Base-by-base conservation (phyloP, 1,140 invertebrate genomes). In the Drosophila melanica region DNA sequence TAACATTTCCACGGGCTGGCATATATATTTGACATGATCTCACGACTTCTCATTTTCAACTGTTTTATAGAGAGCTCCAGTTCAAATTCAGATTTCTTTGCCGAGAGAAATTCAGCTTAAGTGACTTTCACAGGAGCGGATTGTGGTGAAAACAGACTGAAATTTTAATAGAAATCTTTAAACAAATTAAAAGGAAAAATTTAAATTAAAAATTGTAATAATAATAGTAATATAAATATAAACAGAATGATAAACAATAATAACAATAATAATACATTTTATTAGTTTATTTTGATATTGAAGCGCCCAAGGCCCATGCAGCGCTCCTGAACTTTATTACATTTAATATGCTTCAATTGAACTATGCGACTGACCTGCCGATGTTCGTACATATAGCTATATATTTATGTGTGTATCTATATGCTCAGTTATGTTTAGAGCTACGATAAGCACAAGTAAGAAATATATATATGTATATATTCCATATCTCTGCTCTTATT, bases 261-360 rank as follows among this genome's bases (percentile, higher is more conserved):
- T 44, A 16, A 3, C 0, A 10, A 44, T 18, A 44, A 16, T 9
- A 16, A 10, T 0, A n/a, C n/a, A n/a, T 18, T 45, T 20, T 18
- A 1, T 18, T 10, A 45, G 14, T 45, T 11, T 45, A 1, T 10
- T 9, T 8, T 3, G 7, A 1, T 12, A 42, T 3, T 33, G 41
- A 63, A 27, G 30, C 6, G 10, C 20, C n/a, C 2, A 4, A 4
- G 18, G 37, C 27, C 14, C 6, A 1, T 0, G 4, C 0, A 60
- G 35, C 79, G 64, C 68, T 47, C 79, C 75, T 71, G 79, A 18
- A 10, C 59, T 51, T 23, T 48, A 18, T 33, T 50, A 68, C 59
- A 65, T 75, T 87, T 68, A 79, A 86, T 79, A 81, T 73, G 82
- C 63, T 65, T 87, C 82, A 86, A 86, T 86, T 86, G 82, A 81